A percentile compares a stretch with the other conserved stretches of the same genome.
These are phyloP conservation scores for Spilarctia lutea DNA, from an alignment of 2,888 invertebrate species.

Conservation along the genomic window DNA sequence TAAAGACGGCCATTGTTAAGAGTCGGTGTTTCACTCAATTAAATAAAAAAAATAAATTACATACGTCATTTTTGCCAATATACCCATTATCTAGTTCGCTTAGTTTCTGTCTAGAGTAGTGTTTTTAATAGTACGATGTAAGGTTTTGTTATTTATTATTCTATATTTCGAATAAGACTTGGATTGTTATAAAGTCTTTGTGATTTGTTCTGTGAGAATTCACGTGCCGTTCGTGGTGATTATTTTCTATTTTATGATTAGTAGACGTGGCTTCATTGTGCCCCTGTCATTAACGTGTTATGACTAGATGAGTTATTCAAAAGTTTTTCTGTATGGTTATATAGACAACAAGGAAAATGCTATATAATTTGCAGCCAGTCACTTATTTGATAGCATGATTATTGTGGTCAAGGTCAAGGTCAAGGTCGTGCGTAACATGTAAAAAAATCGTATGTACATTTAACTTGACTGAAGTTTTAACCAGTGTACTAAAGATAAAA, in stretches of 20 bases:
- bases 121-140: conserved; percentile 69
- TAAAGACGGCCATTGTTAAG: conserved; percentile 45
- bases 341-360: background rate
- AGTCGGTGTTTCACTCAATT: conserved; percentile 38
- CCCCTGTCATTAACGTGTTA: background rate
- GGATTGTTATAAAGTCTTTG: conserved; percentile 75
- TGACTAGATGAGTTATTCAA: background rate
- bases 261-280: background rate
- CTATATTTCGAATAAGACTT: conserved; percentile 82
- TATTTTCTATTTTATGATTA: conserved; percentile 20
- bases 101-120: conserved; percentile 79
- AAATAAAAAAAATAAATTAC: conserved; percentile 33
- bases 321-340: background rate
- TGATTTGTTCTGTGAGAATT: conserved; percentile 72
- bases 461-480: too few relatives aligned
- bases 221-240: conserved; percentile 50
- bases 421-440: too few relatives aligned
- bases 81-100: conserved; percentile 70
- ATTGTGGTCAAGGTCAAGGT: too few relatives aligned
- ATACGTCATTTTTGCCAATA: conserved; percentile 68
- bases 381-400: too few relatives aligned
- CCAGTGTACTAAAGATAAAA: too few relatives aligned
- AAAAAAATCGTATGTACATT: too few relatives aligned
- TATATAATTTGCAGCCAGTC: too few relatives aligned
- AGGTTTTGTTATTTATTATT: conserved; percentile 85